phyloP scores from a whole-genome alignment of 2,888 invertebrate species.

The Lingula anatina region DNA sequence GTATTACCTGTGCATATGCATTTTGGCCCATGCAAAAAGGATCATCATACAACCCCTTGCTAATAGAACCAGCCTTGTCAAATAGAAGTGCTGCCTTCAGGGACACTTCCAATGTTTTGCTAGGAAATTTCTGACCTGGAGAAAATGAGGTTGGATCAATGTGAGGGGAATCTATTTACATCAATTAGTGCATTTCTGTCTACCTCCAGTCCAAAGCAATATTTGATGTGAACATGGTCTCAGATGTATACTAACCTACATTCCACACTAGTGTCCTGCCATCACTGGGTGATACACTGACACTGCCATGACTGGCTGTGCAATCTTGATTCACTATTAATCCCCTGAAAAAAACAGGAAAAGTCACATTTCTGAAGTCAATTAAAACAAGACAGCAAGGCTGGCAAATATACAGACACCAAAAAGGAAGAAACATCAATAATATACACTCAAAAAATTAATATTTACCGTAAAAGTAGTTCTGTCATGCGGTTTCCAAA shows the following conservation, averaged over 20 bases:
- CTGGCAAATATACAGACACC: too few relatives aligned
- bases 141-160: constrained; percentile 1
- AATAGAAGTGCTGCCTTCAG: constrained; percentile 29
- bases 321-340: constrained; percentile 24
- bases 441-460: too few relatives aligned
- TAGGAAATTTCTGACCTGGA: constrained; percentile 35
- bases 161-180: not conserved
- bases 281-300: constrained; percentile 27
- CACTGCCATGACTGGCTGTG: constrained; percentile 29
- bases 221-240: not conserved
- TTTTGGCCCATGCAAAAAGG: constrained; percentile 40
- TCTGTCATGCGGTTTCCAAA: too few relatives aligned
- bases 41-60: constrained; percentile 22
- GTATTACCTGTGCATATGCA: constrained; percentile 34
- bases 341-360: constrained; percentile 18
- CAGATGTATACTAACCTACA: constrained; percentile 19
- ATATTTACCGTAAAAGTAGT: too few relatives aligned
- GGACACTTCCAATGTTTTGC: constrained; percentile 25
- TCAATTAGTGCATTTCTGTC: not conserved
- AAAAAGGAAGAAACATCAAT: too few relatives aligned
- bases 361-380: too few relatives aligned
- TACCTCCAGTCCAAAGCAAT: not conserved
- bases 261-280: constrained; percentile 38
- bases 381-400: too few relatives aligned
- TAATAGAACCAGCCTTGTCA: constrained; percentile 16